A percentile compares a stretch with the other conserved stretches of the same genome.
Evolutionary conservation across 1,140 invertebrate species (phyloP).

Genomic region (Teleopsis dalmanni): DNA sequence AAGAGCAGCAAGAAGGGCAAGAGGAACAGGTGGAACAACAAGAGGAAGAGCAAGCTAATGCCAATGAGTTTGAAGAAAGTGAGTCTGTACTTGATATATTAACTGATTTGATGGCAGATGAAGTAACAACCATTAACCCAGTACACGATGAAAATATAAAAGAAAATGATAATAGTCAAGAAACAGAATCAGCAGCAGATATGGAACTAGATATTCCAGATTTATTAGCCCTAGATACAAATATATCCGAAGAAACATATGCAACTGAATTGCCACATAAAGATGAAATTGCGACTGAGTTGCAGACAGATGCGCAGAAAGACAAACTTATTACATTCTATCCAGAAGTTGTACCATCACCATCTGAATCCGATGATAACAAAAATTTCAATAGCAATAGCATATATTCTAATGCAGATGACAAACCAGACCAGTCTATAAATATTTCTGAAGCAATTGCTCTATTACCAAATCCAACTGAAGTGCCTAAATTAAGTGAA

Average conservation of each 20-base stretch:
- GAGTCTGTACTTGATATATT: slow-evolving; percentile 36
- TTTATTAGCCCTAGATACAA: slow-evolving; percentile 19
- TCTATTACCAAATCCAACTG: too few species aligned
- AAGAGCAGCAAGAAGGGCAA: background rate
- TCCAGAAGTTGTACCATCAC: slow-evolving; percentile 13
- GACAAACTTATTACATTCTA: slow-evolving; percentile 25
- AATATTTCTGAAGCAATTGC: too few species aligned
- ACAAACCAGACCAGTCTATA: too few species aligned
- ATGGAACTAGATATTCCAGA: slow-evolving; percentile 11
- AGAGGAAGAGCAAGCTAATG: background rate
- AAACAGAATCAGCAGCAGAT: slow-evolving; percentile 1
- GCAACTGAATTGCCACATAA: background rate
- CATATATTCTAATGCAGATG: too few species aligned
- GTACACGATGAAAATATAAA: background rate
- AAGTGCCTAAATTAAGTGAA: too few species aligned
- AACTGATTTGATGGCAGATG: slow-evolving; percentile 34
- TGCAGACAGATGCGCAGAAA: slow-evolving; percentile 8
- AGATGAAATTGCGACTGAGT: slow-evolving; percentile 1
- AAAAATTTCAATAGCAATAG: background rate
- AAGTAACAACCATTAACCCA: slow-evolving; percentile 7
- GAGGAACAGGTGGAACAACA: background rate
- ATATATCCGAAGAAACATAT: slow-evolving; percentile 8
- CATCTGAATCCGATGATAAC: background rate
- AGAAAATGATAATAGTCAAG: background rate
- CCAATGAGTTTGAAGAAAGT: slow-evolving; percentile 26